Evolutionary conservation across 2,888 invertebrate genomes (phyloP).

Genomic region (Erannis defoliaria): DNA sequence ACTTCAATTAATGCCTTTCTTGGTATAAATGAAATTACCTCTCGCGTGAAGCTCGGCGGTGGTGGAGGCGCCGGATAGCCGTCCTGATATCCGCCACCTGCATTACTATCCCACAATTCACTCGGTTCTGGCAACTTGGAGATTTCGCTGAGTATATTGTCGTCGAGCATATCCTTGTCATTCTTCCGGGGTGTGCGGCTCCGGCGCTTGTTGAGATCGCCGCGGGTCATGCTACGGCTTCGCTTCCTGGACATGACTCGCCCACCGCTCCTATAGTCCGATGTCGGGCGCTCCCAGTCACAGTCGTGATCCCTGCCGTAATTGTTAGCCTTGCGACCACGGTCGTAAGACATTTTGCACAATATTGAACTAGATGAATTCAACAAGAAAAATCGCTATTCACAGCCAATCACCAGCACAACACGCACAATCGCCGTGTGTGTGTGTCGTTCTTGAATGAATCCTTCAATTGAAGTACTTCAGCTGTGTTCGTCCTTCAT

Average conservation of each 20-base stretch:
- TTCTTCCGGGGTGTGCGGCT: slow-evolving; percentile 71
- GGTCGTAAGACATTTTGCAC: slow-evolving; percentile 62
- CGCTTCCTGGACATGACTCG: slow-evolving; percentile 57
- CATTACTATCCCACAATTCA: slow-evolving; percentile 75
- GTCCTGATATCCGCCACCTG: slow-evolving; percentile 62
- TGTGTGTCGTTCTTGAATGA: too few relatives aligned
- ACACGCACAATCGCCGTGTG: too few relatives aligned
- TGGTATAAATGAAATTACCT: slow-evolving; percentile 51
- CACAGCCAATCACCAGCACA: too few relatives aligned
- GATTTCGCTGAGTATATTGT: slow-evolving; percentile 78
- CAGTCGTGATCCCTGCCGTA: slow-evolving; percentile 59
- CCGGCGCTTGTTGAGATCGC: slow-evolving; percentile 57
- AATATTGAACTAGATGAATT: not conserved
- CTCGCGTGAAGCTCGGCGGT: slow-evolving; percentile 51
- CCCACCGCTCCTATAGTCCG: slow-evolving; percentile 34
- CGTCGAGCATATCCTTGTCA: slow-evolving; percentile 75
- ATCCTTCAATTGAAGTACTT: too few relatives aligned
- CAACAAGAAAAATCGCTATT: too few relatives aligned
- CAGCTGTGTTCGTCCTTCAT: too few relatives aligned
- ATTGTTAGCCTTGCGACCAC: slow-evolving; percentile 53
- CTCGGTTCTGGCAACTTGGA: slow-evolving; percentile 77
- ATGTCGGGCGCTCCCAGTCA: slow-evolving; percentile 43
- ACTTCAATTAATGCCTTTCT: not conserved
- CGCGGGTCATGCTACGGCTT: slow-evolving; percentile 64
- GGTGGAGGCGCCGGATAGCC: slow-evolving; percentile 55